These are phyloP conservation scores for Chrysemys picta DNA, from an alignment of 2,113 vertebrate species.

Conservation along the genomic window DNA sequence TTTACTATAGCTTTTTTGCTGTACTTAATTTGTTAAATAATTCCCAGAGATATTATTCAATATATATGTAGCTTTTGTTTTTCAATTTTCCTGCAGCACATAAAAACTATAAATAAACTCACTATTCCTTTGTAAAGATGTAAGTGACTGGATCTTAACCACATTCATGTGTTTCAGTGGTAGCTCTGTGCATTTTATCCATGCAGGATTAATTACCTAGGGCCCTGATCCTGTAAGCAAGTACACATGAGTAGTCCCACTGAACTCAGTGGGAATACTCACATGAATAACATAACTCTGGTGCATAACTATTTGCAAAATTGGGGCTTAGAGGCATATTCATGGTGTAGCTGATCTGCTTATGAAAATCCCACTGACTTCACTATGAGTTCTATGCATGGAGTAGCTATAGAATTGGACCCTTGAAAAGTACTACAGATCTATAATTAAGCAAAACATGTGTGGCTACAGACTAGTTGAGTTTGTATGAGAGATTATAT, in stretches of 20 bases:
- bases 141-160: background rate
- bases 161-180: background rate
- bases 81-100: background rate
- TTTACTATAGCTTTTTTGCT: background rate
- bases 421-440: background rate
- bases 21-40: background rate
- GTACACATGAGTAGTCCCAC: background rate
- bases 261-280: background rate
- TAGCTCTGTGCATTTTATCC: background rate
- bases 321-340: background rate
- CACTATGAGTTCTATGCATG: background rate
- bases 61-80: background rate
- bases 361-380: background rate
- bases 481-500: background rate
- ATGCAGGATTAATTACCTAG: background rate
- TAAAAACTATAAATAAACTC: background rate
- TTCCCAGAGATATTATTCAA: background rate
- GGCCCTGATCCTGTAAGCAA: background rate
- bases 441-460: background rate
- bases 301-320: background rate
- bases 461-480: background rate
- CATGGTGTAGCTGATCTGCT: background rate
- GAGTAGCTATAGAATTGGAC: background rate
- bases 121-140: background rate
- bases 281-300: background rate